Evolutionary conservation across 2,113 vertebrate species (phyloP), one percentile per base, ranked within the genome.

Genomic region (Mastomys coucha): DNA sequence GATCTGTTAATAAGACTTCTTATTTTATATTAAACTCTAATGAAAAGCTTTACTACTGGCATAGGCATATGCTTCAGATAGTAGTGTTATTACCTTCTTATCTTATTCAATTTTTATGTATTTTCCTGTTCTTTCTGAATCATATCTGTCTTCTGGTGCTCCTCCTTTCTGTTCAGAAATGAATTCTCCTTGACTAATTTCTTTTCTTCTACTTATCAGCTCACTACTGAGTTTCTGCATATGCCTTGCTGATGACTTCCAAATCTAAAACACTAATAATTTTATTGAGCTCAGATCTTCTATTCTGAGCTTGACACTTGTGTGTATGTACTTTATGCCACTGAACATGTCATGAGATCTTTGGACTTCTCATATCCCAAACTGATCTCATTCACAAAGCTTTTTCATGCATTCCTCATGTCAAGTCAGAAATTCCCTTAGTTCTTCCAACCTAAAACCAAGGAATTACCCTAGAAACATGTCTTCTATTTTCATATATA

Each of bases 11-110:
- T 96, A 96, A 87, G 45, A 84, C 53, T 84, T 63, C 26, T 60
- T 91, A 82, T 72, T 93, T n/a, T 67, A 77, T 95, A 98, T 97
- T 96, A 94, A 96, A 93, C 92, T 95, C 92, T 88, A 87, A 42
- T 89, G 77, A 95, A 45, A 91, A 88, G 67, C 67, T 89, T 96
- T 89, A 81, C 72, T 84, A 96, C 9, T 78, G 67, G 49, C 78
- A 80, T 96, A 94, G 93, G 92, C 94, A 94, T 20, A 10, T n/a
- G 49, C 56, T 75, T 91, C 96, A 96, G 91, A 91, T 73, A 92
- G 69, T 78, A 70, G 58, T 94, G 65, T 84, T 85, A 97, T 96
- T 96, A 78, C 60, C 70, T 77, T 33, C 36, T 96, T 58, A 89
- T 96, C 60, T 97, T 95, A 93, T 93, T 94, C 96, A 84, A 95